Conservation (phyloP, 2,113 vertebrate genomes). For the Sardina pilchardus region DNA sequence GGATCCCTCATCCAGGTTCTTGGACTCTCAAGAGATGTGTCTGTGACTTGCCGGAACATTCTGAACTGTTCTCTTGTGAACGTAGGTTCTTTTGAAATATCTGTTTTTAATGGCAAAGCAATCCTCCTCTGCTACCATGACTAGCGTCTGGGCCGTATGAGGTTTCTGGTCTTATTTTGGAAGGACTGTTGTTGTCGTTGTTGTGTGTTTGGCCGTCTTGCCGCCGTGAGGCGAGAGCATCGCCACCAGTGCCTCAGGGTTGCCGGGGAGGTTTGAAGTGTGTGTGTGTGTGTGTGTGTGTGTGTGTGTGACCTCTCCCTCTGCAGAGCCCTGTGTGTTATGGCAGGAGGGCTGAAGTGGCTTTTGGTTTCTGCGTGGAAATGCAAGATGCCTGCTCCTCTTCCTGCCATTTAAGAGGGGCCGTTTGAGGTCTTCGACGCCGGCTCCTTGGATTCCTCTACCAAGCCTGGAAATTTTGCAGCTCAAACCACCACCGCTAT, state of each 20-base stretch:
- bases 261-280: background rate
- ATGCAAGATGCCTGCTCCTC: background rate
- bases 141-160: background rate
- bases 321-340: background rate
- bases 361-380: background rate
- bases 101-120: background rate
- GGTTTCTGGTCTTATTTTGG: background rate
- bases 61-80: background rate
- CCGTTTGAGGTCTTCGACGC: background rate
- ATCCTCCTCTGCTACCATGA: background rate
- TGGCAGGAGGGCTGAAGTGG: background rate
- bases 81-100: background rate
- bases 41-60: background rate
- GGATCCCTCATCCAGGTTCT: background rate
- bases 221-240: background rate
- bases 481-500: background rate
- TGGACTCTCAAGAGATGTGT: background rate
- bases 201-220: background rate
- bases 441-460: background rate
- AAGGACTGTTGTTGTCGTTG: background rate
- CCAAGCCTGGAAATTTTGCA: background rate
- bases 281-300: too few relatives aligned
- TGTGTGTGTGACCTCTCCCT: background rate
- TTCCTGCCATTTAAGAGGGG: slow-evolving; percentile 3
- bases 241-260: background rate